Percentiles rank a stretch among this genome's conserved stretches.
Conservation (phyloP, 1,140 invertebrate genomes). For the Aphelinus certus region DNA sequence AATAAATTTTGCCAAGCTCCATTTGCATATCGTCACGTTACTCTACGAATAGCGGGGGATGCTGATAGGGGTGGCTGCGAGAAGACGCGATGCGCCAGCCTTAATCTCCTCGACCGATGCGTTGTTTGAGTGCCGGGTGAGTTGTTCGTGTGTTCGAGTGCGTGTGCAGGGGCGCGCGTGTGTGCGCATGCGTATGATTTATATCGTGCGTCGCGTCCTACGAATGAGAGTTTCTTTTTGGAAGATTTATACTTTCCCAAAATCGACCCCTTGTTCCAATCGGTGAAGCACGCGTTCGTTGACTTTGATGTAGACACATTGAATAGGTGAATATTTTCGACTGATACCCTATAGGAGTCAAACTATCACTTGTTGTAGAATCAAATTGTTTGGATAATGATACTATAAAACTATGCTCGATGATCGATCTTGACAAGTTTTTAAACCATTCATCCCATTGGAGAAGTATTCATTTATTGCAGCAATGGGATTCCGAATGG, state of each 20-base stretch:
- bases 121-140: background rate
- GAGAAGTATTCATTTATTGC: no score
- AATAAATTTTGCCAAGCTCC: constrained; percentile 55
- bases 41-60: background rate
- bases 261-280: background rate
- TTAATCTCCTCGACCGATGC: no score
- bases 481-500: no score
- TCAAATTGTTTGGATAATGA: no score
- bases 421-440: no score
- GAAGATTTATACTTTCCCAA: no score
- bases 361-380: no score
- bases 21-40: constrained; percentile 56
- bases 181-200: background rate
- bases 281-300: background rate
- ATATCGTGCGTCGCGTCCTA: background rate
- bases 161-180: background rate
- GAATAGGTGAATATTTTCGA: no score
- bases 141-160: no score
- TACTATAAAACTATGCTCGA: no score
- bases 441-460: no score
- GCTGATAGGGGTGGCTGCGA: background rate
- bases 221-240: background rate
- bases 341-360: no score
- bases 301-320: background rate
- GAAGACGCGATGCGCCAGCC: background rate